Conservation (phyloP, 2,113 vertebrate species). For the Lophius piscatorius region DNA sequence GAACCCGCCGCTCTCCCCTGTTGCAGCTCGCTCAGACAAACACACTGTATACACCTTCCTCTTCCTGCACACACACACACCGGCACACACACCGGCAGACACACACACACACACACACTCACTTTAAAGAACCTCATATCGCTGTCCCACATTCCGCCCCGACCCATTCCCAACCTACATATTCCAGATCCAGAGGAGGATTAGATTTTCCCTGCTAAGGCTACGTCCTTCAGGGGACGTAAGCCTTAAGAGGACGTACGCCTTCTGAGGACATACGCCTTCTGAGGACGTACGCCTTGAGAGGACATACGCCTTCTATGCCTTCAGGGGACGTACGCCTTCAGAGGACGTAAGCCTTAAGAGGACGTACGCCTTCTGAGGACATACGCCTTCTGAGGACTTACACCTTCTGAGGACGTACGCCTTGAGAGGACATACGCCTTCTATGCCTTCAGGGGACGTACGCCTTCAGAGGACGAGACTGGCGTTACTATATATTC, state of each 20-base stretch:
- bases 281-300: no score
- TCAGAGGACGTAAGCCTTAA: not conserved
- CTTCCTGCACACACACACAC: not conserved
- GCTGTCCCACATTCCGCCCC: conserved; percentile 14
- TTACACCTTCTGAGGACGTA: no score
- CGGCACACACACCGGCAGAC: no score
- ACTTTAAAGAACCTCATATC: not conserved
- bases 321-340: no score
- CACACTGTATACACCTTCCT: conserved; percentile 9
- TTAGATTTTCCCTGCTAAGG: conserved; percentile 34
- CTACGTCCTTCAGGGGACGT: not conserved
- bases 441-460: not conserved
- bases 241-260: no score
- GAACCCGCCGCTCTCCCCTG: conserved; percentile 53
- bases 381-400: no score
- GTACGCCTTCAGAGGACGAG: no score
- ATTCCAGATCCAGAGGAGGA: conserved; percentile 30
- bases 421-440: no score
- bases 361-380: no score
- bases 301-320: no score
- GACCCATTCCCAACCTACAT: conserved; percentile 23
- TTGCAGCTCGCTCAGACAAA: conserved; percentile 40
- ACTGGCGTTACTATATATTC: no score
- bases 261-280: no score
- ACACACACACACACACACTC: conserved; percentile 14